Percentiles rank a stretch among this genome's conserved stretches.
phyloP scores from a whole-genome alignment of 1,140 invertebrate genomes.

The Meloidogyne floridensis region DNA sequence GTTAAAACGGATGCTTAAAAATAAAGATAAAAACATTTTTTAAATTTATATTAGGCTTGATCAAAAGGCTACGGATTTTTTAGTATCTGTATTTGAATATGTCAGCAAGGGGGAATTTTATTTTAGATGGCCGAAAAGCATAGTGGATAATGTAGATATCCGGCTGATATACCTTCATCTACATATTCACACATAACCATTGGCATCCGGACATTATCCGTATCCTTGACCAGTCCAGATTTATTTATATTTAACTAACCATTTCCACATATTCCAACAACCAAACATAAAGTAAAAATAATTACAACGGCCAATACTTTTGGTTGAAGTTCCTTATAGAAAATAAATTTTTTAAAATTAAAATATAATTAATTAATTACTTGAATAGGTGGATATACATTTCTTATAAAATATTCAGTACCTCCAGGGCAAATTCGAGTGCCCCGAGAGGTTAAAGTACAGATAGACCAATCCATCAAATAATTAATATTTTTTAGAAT shows the following conservation, averaged over 20 bases:
- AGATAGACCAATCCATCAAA: constrained; percentile 13
- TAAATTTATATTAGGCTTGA: neutral
- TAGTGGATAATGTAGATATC: too few species aligned
- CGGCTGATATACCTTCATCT: too few species aligned
- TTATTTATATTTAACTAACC: constrained; percentile 5
- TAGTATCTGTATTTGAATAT: too few species aligned
- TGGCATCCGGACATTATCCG: too few species aligned
- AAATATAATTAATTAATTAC: constrained; percentile 33
- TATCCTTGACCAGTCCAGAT: too few species aligned
- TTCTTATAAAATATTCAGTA: constrained; percentile 48
- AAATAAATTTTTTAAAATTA: constrained; percentile 18
- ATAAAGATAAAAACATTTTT: neutral
- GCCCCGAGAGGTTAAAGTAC: constrained; percentile 34
- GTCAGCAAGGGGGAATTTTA: too few species aligned
- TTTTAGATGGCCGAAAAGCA: too few species aligned
- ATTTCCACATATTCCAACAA: constrained; percentile 65
- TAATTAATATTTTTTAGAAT: neutral
- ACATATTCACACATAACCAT: too few species aligned
- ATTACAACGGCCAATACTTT: constrained; percentile 60
- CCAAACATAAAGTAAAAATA: constrained; percentile 63
- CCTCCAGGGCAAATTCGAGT: constrained; percentile 38
- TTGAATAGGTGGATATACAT: constrained; percentile 62
- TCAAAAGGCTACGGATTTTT: too few species aligned
- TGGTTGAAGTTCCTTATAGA: constrained; percentile 59
- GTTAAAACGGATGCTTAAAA: constrained; percentile 56